These are phyloP conservation scores for Ardeotis arabs DNA, from an alignment of 2,113 vertebrate genomes.

Conservation along the genomic window DNA sequence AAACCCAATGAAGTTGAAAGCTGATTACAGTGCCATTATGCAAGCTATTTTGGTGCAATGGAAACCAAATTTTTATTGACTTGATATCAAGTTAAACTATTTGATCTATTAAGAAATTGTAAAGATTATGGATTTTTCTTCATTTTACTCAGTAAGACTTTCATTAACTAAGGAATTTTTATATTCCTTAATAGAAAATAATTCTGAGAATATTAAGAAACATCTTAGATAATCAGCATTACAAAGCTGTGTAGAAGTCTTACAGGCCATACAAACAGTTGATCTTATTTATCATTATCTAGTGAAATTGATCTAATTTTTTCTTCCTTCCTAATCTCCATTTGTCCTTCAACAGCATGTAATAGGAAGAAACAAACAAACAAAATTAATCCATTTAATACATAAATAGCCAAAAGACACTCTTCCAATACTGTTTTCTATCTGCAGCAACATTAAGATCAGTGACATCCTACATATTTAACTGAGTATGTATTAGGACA, in stretches of 20 bases:
- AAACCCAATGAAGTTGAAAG: background rate
- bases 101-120: background rate
- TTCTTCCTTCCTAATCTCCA: background rate
- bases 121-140: background rate
- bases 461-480: background rate
- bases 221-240: background rate
- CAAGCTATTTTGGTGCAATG: background rate
- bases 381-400: background rate
- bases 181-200: background rate
- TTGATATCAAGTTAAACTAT: constrained; percentile 10
- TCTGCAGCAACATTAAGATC: background rate
- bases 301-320: background rate
- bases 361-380: background rate
- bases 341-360: background rate
- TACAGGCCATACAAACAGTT: background rate
- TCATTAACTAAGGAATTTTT: background rate
- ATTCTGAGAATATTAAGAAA: background rate
- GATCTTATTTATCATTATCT: background rate
- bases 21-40: background rate
- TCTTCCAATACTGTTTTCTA: background rate
- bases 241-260: background rate
- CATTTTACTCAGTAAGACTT: background rate
- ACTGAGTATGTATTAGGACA: background rate
- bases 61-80: constrained; percentile 5
- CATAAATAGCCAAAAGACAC: background rate